Conservation (phyloP, 2,888 invertebrate species). For the Resseliella maxima region DNA sequence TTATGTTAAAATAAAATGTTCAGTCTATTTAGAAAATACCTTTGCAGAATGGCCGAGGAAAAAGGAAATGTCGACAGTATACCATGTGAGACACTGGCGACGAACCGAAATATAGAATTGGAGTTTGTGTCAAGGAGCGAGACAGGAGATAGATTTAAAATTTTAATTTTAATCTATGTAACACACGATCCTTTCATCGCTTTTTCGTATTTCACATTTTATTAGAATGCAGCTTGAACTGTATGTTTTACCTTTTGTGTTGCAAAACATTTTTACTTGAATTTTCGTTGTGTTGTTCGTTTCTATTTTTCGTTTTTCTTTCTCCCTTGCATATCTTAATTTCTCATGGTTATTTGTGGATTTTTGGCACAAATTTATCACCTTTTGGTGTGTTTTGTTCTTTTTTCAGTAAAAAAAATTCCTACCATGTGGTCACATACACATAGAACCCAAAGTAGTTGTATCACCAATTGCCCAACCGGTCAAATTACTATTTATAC, state of each 20-base stretch:
- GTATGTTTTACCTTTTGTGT: no score
- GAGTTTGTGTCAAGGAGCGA: background rate
- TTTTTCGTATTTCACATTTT: conserved; percentile 15
- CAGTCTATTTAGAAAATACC: conserved; percentile 42
- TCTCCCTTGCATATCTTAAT: conserved; percentile 13
- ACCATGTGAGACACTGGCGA: background rate
- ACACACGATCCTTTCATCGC: conserved; percentile 27
- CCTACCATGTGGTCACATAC: no score
- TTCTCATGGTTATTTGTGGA: conserved; percentile 26
- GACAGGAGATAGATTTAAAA: conserved; percentile 28
- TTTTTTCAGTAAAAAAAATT: background rate
- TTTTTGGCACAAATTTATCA: background rate
- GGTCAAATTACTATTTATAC: no score
- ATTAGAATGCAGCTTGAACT: conserved; percentile 4
- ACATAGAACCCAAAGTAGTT: no score
- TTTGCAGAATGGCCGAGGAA: no score
- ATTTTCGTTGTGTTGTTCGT: background rate
- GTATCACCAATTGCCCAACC: no score
- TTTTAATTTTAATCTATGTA: conserved; percentile 38
- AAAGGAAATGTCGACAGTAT: no score
- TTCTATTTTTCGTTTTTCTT: no score
- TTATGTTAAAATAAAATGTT: conserved; percentile 51
- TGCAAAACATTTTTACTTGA: background rate
- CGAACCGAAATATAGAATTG: background rate
- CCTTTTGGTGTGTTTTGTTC: background rate